Percentiles rank a stretch among this genome's conserved stretches.
phyloP scores from a whole-genome alignment of 2,797 vertebrate genomes.

The Neosalanx taihuensis region DNA sequence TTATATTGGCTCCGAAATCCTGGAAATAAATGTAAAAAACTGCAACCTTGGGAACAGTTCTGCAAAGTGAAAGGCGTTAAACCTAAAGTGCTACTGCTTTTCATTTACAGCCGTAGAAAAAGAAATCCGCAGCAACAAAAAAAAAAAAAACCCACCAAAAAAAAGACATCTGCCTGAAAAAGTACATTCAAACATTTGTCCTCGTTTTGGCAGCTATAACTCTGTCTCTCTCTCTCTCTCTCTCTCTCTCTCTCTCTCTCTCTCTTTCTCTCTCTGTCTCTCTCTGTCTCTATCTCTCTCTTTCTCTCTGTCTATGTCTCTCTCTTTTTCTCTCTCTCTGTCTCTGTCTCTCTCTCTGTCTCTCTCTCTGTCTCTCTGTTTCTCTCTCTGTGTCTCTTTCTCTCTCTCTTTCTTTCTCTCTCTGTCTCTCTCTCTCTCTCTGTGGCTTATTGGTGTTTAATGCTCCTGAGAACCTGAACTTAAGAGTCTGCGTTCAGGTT shows the following conservation, averaged over 20 bases:
- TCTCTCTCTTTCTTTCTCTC: conserved; percentile 39
- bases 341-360: too few species aligned
- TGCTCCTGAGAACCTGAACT: conserved; percentile 41
- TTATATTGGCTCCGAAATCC: conserved; percentile 73
- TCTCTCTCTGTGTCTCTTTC: too few species aligned
- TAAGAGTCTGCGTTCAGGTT: conserved; percentile 48
- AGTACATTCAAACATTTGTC: conserved; percentile 60
- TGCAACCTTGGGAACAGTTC: conserved; percentile 76
- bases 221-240: conserved; percentile 35
- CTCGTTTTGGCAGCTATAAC: conserved; percentile 46
- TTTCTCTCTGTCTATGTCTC: too few species aligned
- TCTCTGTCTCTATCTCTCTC: too few species aligned
- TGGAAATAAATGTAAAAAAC: conserved; percentile 65
- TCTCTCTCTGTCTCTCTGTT: too few species aligned
- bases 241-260: conserved; percentile 39
- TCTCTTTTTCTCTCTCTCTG: too few species aligned
- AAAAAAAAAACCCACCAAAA: too few species aligned
- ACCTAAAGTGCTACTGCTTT: conserved; percentile 74
- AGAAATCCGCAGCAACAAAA: conserved; percentile 56
- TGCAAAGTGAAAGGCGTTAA: conserved; percentile 72
- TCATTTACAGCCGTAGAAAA: conserved; percentile 60
- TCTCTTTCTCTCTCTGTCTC: conserved; percentile 25
- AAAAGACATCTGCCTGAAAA: conserved; percentile 61
- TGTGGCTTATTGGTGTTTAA: conserved; percentile 55
- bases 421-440: conserved; percentile 16